Percentiles rank a stretch among this genome's conserved stretches.
Evolutionary conservation across 2,797 vertebrate genomes (phyloP).

Genomic region (Neosalanx taihuensis): DNA sequence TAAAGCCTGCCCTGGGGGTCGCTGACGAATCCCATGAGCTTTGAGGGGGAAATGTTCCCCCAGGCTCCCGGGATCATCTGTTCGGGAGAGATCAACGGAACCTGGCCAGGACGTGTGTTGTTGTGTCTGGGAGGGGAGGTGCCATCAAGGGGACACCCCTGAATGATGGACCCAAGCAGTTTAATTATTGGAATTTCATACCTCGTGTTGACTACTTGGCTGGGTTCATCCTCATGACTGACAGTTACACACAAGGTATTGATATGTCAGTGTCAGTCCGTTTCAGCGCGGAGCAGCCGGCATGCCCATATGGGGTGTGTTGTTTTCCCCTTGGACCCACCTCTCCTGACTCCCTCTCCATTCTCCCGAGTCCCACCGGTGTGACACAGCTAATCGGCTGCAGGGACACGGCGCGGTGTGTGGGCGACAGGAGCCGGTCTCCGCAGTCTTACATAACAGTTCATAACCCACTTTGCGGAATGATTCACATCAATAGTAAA

Average conservation of each 20-base stretch:
- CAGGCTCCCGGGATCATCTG: conserved; percentile 10
- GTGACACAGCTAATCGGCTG: conserved; percentile 42
- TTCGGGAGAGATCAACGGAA: conserved; percentile 10
- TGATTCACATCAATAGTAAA: conserved; percentile 41
- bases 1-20: background rate
- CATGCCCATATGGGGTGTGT: conserved; percentile 1
- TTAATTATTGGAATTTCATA: too few species aligned
- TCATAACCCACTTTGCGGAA: conserved; percentile 47
- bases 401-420: conserved; percentile 44
- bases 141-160: too few species aligned
- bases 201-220: too few species aligned
- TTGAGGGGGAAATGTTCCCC: conserved; percentile 17
- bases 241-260: too few species aligned
- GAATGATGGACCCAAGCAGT: too few species aligned
- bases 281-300: too few species aligned
- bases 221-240: too few species aligned
- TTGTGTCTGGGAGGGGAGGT: background rate
- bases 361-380: conserved; percentile 18
- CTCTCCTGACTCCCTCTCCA: conserved; percentile 15
- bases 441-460: conserved; percentile 69
- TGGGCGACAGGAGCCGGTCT: conserved; percentile 55
- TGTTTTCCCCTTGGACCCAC: background rate
- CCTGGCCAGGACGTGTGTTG: background rate
- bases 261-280: too few species aligned
- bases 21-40: conserved; percentile 25